Evolutionary conservation across 1,140 invertebrate genomes (phyloP).

Genomic region (Samia ricini): DNA sequence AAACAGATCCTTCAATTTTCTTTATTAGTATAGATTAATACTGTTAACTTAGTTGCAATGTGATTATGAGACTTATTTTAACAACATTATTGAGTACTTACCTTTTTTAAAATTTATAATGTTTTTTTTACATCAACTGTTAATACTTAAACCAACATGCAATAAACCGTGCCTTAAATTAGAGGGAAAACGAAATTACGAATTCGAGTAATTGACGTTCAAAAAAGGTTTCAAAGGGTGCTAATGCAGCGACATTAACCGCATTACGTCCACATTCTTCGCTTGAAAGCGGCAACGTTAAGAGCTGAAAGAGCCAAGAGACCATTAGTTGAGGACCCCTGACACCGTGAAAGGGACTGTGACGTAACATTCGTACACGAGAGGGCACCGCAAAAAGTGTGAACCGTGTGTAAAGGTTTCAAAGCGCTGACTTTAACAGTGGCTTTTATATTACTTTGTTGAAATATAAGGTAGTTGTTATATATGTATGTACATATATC

Average conservation of each 20-base stretch:
- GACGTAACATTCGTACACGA: slow-evolving; percentile 19
- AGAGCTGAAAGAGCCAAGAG: slow-evolving; percentile 16
- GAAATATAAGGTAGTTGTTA: neutral
- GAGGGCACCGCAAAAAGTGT: slow-evolving; percentile 8
- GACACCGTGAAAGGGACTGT: slow-evolving; percentile 24
- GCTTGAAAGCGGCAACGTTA: slow-evolving; percentile 14
- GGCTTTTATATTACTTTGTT: slow-evolving; percentile 4
- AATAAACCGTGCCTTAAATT: neutral
- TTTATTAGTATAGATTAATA: too few species aligned
- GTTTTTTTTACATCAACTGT: too few species aligned
- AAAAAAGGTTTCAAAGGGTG: neutral
- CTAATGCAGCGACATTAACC: neutral
- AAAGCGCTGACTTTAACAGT: slow-evolving; percentile 15
- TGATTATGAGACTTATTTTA: too few species aligned
- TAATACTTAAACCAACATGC: neutral
- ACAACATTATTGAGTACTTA: too few species aligned
- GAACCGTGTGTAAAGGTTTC: slow-evolving; percentile 2
- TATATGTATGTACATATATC: too few species aligned
- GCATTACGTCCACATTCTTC: slow-evolving; percentile 3
- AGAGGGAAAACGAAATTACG: neutral
- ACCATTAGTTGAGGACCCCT: slow-evolving; percentile 29
- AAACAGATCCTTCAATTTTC: too few species aligned
- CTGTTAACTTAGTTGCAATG: too few species aligned
- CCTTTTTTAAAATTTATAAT: too few species aligned
- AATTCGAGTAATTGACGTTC: neutral